Evolutionary conservation across 2,113 vertebrate genomes (phyloP), one percentile per base, ranked within the genome.

Genomic region (Catharus minimus): DNA sequence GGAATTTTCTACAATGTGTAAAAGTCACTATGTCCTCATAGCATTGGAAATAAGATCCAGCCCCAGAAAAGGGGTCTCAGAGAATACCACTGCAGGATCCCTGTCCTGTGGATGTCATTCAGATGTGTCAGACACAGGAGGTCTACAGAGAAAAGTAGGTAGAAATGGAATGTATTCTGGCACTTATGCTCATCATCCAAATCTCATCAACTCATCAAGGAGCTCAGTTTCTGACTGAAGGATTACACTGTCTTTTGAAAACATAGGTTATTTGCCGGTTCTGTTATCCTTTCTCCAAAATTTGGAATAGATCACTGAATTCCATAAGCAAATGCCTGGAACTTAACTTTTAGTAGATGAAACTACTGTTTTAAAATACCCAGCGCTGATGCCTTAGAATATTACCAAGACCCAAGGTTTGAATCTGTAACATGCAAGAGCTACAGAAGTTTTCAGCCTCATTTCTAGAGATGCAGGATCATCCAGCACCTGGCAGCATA

Each of bases 41-140:
- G 3, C 22, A n/a, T 0, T 41, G 38, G 41, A 65, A 82, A 50
- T 15, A 28, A 55, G 19, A n/a, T 3, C 30, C 4, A 79, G 22
- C 16, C 18, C 24, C 41, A 56, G 36, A 56, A 61, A 44, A 60
- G 14, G 8, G 19, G 21, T 69, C 50, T 62, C 38, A 53, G 33
- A 58, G 39, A 28, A 9, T 6, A 18, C 10, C 47, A 30, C 15
- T 57, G 13, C 30, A 72, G 58, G 36, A 46, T 19, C 58, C 53
- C 13, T 71, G 20, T 52, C 33, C 33, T 76, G 30, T 32, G 57
- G 7, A 13, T 46, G 41, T 11, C 26, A 19, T 11, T 44, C 46
- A 79, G 7, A n/a, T 1, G 2, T 1, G 4, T 30, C 72, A 72
- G 28, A 44, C 19, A 38, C 12, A 27, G 3, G 2, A 60, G 19